Conservation (phyloP, 2,113 vertebrate genomes). For the Plectropomus leopardus region DNA sequence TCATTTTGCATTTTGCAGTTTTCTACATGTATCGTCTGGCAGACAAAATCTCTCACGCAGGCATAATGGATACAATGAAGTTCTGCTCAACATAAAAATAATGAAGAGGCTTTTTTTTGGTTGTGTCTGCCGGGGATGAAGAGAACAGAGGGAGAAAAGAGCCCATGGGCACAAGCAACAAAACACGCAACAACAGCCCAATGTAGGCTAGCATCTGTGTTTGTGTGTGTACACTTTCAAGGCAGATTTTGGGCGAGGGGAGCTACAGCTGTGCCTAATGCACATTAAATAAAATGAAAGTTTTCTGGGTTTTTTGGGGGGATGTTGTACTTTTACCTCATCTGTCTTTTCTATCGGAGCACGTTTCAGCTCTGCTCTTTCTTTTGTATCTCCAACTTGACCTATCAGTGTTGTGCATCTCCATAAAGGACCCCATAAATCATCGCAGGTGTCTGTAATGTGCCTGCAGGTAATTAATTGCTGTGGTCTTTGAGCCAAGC, state of each 20-base stretch:
- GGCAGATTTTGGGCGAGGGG: conserved; percentile 23
- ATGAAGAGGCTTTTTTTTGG: conserved; percentile 30
- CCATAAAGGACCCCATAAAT: conserved; percentile 69
- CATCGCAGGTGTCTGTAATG: conserved; percentile 60
- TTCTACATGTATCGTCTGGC: conserved; percentile 9
- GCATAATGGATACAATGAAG: conserved; percentile 52
- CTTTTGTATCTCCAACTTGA: conserved; percentile 51
- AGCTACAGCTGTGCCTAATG: conserved; percentile 58
- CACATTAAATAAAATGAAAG: conserved; percentile 33
- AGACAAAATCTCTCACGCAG: conserved; percentile 47
- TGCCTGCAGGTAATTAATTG: conserved; percentile 75
- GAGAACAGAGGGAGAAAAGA: conserved; percentile 66
- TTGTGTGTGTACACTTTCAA: conserved; percentile 32
- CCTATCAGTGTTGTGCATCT: conserved; percentile 62
- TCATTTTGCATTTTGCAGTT: conserved; percentile 24
- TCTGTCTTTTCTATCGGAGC: conserved; percentile 34
- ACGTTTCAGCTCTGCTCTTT: conserved; percentile 8
- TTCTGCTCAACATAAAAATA: conserved; percentile 59
- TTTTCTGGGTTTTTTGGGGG: conserved; percentile 6
- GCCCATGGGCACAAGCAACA: conserved; percentile 72
- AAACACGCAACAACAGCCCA: conserved; percentile 67
- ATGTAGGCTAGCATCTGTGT: conserved; percentile 67
- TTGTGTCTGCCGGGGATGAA: conserved; percentile 46
- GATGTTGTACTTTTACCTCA: conserved; percentile 27
- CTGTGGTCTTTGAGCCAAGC: conserved; percentile 59